phyloP scores from a whole-genome alignment of 1,140 invertebrate species.

The Aphis gossypii region DNA sequence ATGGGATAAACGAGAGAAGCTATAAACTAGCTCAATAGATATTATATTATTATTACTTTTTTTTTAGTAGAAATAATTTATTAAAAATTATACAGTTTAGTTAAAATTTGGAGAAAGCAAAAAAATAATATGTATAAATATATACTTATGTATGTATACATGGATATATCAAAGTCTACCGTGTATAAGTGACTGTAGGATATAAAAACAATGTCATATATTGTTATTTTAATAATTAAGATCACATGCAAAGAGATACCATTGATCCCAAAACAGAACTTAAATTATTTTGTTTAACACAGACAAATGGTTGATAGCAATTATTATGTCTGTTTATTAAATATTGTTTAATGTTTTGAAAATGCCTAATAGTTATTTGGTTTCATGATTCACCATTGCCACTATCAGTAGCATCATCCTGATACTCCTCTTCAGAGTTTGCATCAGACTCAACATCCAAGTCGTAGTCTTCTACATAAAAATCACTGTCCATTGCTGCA shows the following conservation, averaged over 20 bases:
- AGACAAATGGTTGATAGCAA: conserved; percentile 22
- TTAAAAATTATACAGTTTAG: conserved; percentile 32
- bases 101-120: conserved; percentile 5
- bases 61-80: conserved; percentile 29
- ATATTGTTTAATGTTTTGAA: conserved; percentile 33
- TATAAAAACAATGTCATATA: conserved; percentile 23
- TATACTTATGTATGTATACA: conserved; percentile 11
- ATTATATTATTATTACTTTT: background rate
- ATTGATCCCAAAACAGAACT: conserved; percentile 20
- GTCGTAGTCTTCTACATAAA: conserved; percentile 92
- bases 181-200: conserved; percentile 36
- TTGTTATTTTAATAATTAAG: conserved; percentile 6
- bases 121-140: conserved; percentile 16
- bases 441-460: conserved; percentile 74
- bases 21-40: background rate
- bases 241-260: conserved; percentile 53
- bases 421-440: conserved; percentile 70
- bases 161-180: background rate
- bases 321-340: conserved; percentile 38
- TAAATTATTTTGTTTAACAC: conserved; percentile 28
- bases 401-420: conserved; percentile 76
- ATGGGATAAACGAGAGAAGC: background rate
- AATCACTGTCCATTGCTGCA: conserved; percentile 84
- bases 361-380: conserved; percentile 23
- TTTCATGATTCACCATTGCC: conserved; percentile 74